These are phyloP conservation scores for Nomia melanderi DNA, from an alignment of 1,140 invertebrate species.

Conservation along the genomic window DNA sequence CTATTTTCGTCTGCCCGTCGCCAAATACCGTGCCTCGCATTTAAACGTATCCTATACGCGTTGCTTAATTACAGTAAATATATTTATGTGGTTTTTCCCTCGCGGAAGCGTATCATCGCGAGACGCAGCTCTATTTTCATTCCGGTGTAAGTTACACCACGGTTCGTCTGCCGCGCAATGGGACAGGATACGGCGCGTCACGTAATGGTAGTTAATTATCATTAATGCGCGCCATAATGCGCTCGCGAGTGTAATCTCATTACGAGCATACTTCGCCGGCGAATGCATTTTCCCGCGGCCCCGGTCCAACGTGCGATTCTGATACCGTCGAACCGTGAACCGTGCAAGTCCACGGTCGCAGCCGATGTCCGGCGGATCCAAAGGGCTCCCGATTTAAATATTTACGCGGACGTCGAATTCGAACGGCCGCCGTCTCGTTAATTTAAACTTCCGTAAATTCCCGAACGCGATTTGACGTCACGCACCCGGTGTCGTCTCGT, in stretches of 20 bases:
- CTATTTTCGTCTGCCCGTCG: too few relatives aligned
- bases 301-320: constrained; percentile 17
- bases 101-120: not conserved
- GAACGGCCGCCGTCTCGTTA: too few relatives aligned
- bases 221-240: constrained; percentile 34
- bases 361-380: not conserved
- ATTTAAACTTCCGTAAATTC: too few relatives aligned
- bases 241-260: constrained; percentile 24
- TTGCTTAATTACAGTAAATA: not conserved
- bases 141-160: not conserved
- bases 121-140: constrained; percentile 6
- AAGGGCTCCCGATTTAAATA: constrained; percentile 25
- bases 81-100: too few relatives aligned
- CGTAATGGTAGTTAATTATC: constrained; percentile 47
- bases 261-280: constrained; percentile 9
- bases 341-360: not conserved
- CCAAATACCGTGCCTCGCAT: too few relatives aligned
- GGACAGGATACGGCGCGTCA: not conserved
- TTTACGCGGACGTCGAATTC: not conserved
- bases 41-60: too few relatives aligned
- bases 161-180: not conserved
- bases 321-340: constrained; percentile 21
- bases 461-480: too few relatives aligned
- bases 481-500: too few relatives aligned
- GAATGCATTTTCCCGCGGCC: constrained; percentile 29